phyloP scores from a whole-genome alignment of 2,113 vertebrate genomes.

The Myocastor coypus region DNA sequence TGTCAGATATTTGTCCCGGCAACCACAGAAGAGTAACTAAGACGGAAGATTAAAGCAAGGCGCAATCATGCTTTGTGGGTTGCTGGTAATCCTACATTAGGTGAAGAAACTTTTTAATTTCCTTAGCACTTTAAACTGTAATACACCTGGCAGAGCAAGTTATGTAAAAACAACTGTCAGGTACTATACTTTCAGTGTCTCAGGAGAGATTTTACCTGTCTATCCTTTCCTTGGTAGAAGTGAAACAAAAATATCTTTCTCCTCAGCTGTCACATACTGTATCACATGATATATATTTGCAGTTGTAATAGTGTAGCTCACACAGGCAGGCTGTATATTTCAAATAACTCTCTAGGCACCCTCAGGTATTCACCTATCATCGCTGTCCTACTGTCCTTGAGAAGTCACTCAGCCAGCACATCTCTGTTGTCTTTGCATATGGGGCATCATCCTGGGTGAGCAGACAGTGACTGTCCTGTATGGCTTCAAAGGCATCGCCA shows the following conservation, averaged over 20 bases:
- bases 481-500: not conserved
- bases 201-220: not conserved
- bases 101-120: not conserved
- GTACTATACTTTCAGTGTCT: not conserved
- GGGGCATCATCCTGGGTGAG: not conserved
- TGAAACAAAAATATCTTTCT: not conserved
- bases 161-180: not conserved
- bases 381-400: not conserved
- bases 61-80: not conserved
- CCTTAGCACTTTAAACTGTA: not conserved
- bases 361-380: not conserved
- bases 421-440: not conserved
- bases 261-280: not conserved
- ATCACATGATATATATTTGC: not conserved
- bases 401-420: not conserved
- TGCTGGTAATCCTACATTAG: constrained; percentile 5
- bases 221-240: not conserved
- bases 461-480: not conserved
- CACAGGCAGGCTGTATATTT: not conserved
- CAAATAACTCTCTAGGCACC: not conserved
- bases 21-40: too few species aligned
- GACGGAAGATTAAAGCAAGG: not conserved
- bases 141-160: not conserved
- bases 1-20: too few species aligned
- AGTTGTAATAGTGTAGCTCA: not conserved